A percentile compares a stretch with the other conserved stretches of the same genome.
These are phyloP conservation scores for Cephus nigrinus DNA, from an alignment of 2,888 invertebrate species.

Conservation along the genomic window DNA sequence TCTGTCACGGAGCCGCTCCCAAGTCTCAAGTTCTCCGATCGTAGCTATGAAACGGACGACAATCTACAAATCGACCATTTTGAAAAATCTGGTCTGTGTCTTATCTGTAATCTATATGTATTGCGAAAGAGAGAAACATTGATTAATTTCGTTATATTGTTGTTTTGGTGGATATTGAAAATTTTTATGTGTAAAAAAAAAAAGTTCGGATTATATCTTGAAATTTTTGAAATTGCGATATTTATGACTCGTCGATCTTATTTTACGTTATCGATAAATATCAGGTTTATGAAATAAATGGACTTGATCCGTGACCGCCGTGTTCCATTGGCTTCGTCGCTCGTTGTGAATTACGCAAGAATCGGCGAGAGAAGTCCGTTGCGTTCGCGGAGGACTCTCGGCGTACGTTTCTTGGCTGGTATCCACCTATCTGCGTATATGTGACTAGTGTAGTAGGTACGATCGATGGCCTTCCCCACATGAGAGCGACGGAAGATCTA, in stretches of 20 bases:
- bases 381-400: background rate
- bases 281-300: conserved; percentile 43
- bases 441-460: background rate
- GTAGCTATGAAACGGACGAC: background rate
- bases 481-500: conserved; percentile 3
- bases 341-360: conserved; percentile 58
- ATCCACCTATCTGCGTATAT: background rate
- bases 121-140: background rate
- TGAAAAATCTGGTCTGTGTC: background rate
- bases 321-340: conserved; percentile 59
- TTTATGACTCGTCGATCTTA: background rate
- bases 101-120: background rate
- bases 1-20: conserved; percentile 52
- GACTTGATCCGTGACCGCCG: conserved; percentile 54
- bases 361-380: background rate
- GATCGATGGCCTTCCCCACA: background rate
- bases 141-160: background rate
- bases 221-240: background rate
- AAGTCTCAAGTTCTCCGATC: conserved; percentile 26
- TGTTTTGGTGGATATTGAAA: background rate
- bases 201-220: background rate
- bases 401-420: background rate
- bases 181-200: background rate
- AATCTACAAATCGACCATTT: background rate
- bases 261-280: background rate